A percentile compares a stretch with the other conserved stretches of the same genome.
These are phyloP conservation scores for Sylvia borin DNA, from an alignment of 2,797 vertebrate species.

Conservation along the genomic window DNA sequence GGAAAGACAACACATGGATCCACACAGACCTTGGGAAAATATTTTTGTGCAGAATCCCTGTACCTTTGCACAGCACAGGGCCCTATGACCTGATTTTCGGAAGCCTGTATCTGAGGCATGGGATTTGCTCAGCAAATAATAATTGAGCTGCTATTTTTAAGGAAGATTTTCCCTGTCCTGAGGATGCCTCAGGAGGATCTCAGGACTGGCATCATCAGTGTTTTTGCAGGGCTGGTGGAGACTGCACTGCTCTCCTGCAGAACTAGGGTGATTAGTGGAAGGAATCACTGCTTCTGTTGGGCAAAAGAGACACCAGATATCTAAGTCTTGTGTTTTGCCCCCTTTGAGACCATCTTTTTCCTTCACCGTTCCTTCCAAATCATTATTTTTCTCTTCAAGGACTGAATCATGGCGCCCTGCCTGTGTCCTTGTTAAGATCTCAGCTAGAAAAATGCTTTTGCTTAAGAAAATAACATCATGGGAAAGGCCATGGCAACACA, in stretches of 20 bases:
- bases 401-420: constrained; percentile 29
- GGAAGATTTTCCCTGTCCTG: neutral
- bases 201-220: neutral
- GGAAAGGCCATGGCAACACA: constrained; percentile 73
- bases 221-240: neutral
- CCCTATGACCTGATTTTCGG: neutral
- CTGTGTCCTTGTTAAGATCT: constrained; percentile 59
- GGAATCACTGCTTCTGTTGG: constrained; percentile 6
- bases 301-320: neutral
- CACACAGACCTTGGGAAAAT: neutral
- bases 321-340: neutral
- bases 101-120: fast-evolving
- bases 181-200: neutral
- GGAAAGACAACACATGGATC: neutral
- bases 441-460: constrained; percentile 66
- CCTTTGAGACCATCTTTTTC: neutral
- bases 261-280: neutral
- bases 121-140: neutral
- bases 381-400: constrained; percentile 56
- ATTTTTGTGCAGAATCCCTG: neutral
- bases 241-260: neutral
- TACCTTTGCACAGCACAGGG: neutral
- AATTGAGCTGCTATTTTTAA: neutral
- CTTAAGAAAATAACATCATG: constrained; percentile 76
- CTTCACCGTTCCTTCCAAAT: constrained; percentile 6